A percentile compares a stretch with the other conserved stretches of the same genome.
These are phyloP conservation scores for Dendrocopos noguchii DNA, from an alignment of 2,113 vertebrate genomes.

Conservation along the genomic window DNA sequence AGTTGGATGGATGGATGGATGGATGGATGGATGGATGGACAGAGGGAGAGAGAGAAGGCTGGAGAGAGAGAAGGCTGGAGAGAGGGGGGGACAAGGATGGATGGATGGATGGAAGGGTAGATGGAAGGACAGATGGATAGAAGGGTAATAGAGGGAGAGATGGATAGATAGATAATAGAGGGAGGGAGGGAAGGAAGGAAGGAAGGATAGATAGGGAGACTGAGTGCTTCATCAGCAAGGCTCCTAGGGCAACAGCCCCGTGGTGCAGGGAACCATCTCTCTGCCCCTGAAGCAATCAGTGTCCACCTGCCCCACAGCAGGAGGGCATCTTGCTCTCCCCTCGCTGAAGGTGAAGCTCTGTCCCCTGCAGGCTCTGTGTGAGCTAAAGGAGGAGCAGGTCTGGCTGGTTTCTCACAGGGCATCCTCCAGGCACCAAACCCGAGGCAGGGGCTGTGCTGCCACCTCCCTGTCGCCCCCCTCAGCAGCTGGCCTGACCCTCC, in stretches of 20 bases:
- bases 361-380: fast-evolving
- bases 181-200: no score
- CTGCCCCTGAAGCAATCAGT: neutral
- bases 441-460: neutral
- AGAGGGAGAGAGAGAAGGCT: neutral
- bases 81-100: no score
- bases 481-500: neutral
- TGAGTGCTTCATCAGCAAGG: neutral
- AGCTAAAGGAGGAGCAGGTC: neutral
- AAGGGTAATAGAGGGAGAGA: no score
- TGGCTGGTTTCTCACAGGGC: neutral
- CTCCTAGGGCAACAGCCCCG: neutral
- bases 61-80: no score
- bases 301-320: fast-evolving
- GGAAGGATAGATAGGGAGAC: neutral
- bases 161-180: no score
- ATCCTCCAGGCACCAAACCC: neutral
- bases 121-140: neutral
- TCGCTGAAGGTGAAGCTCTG: neutral
- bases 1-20: no score
- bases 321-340: neutral
- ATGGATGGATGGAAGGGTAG: no score
- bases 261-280: neutral
- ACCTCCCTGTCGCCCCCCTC: neutral
- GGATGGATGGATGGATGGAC: no score